Conservation (phyloP, 2,113 vertebrate genomes). For the Panthera uncia region DNA sequence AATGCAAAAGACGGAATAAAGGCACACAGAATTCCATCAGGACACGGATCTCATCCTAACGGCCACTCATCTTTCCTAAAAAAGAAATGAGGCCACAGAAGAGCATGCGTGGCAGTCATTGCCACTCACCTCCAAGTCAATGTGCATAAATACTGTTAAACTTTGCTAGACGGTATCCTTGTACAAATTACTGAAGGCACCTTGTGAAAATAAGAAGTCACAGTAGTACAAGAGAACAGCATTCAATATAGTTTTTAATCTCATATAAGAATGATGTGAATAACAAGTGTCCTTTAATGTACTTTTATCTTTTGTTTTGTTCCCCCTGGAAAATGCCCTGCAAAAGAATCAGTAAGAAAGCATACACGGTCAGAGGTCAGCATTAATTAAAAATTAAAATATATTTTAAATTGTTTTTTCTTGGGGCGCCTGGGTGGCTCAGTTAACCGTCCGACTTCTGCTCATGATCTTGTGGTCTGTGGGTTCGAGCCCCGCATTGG, state of each 20-base stretch:
- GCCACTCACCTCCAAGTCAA: conserved; percentile 23
- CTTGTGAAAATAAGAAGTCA: conserved; percentile 52
- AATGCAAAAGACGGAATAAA: conserved; percentile 77
- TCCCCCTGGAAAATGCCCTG: not conserved
- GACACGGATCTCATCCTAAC: not conserved
- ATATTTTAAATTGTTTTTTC: conserved; percentile 34
- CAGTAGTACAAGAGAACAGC: conserved; percentile 39
- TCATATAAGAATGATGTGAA: conserved; percentile 27
- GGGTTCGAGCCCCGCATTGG: too few species aligned
- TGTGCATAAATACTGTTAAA: not conserved
- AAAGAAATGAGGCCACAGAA: conserved; percentile 36
- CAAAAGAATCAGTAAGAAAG: conserved; percentile 12
- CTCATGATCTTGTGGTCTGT: too few species aligned
- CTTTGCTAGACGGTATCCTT: conserved; percentile 25
- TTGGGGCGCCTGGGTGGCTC: not conserved
- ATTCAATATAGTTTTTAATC: conserved; percentile 55
- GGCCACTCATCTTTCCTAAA: not conserved
- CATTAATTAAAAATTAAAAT: conserved; percentile 54
- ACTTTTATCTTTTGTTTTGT: conserved; percentile 26
- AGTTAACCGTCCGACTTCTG: too few species aligned
- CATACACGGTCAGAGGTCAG: not conserved
- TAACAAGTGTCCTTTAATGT: conserved; percentile 6
- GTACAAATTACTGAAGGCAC: conserved; percentile 26
- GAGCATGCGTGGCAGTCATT: not conserved
- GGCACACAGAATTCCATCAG: not conserved